These are phyloP conservation scores for Eriocheir sinensis DNA, from an alignment of 1,140 invertebrate genomes.

Conservation along the genomic window DNA sequence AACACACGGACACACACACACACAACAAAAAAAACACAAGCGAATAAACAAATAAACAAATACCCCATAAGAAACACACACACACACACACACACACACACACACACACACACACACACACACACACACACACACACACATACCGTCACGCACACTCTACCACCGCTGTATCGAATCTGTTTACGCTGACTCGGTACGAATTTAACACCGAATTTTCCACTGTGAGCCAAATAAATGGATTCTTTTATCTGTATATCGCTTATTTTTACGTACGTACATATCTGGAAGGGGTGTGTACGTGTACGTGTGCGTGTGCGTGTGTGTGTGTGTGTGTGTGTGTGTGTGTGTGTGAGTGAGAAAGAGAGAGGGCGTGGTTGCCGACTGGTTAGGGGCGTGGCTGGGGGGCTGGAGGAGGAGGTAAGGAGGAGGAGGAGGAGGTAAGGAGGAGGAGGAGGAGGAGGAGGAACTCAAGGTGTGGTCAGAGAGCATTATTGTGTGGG, in stretches of 20 bases:
- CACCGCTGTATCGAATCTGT: background rate
- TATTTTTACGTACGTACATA: too few relatives aligned
- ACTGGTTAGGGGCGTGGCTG: background rate
- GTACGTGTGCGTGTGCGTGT: background rate
- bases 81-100: conserved; percentile 46
- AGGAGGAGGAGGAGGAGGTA: background rate
- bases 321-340: too few relatives aligned
- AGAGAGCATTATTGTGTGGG: background rate
- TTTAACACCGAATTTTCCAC: background rate
- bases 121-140: conserved; percentile 47
- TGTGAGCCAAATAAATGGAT: background rate
- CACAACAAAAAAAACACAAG: too few relatives aligned
- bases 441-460: conserved; percentile 19
- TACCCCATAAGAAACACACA: background rate
- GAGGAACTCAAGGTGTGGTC: background rate
- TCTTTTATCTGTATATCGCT: background rate
- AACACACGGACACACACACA: background rate
- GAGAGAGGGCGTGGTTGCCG: background rate
- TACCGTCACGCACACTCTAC: background rate
- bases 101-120: conserved; percentile 45
- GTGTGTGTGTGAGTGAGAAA: background rate
- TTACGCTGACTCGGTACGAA: background rate
- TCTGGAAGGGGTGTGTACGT: too few relatives aligned
- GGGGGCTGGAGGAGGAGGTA: background rate
- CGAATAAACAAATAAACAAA: too few relatives aligned